These are phyloP conservation scores for Heliconius eleuchia DNA, from an alignment of 1,140 invertebrate species.

Conservation along the genomic window DNA sequence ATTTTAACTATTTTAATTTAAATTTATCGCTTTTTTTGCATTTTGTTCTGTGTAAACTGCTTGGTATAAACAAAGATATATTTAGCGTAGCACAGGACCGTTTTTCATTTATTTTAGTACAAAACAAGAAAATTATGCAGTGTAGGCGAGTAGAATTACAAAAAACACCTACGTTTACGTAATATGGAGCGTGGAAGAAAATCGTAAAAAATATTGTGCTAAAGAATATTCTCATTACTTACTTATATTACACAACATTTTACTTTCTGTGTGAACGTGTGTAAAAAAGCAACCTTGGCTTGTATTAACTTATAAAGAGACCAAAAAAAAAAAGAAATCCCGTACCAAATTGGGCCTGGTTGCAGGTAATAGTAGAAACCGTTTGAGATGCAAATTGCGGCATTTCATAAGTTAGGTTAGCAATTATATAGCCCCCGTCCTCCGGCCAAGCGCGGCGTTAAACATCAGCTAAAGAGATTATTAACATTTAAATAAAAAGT, in stretches of 20 bases:
- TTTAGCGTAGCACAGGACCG: not conserved
- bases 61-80: not conserved
- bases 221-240: not conserved
- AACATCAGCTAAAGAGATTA: slow-evolving; percentile 29
- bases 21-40: not conserved
- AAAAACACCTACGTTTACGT: not conserved
- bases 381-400: slow-evolving; percentile 38
- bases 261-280: not conserved
- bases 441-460: not conserved
- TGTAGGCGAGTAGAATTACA: not conserved
- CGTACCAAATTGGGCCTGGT: slow-evolving; percentile 7
- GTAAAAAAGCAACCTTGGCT: not conserved
- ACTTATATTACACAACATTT: not conserved
- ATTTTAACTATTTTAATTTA: not conserved
- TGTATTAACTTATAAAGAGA: slow-evolving; percentile 9
- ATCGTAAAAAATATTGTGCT: not conserved
- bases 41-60: not conserved
- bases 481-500: slow-evolving; percentile 39
- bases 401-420: slow-evolving; percentile 26
- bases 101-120: not conserved
- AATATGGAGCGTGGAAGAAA: not conserved
- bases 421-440: slow-evolving; percentile 13
- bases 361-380: slow-evolving; percentile 26
- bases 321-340: not conserved
- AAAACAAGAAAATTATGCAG: slow-evolving; percentile 2